phyloP scores from a whole-genome alignment of 2,888 invertebrate genomes.

The Leptinotarsa juncta region DNA sequence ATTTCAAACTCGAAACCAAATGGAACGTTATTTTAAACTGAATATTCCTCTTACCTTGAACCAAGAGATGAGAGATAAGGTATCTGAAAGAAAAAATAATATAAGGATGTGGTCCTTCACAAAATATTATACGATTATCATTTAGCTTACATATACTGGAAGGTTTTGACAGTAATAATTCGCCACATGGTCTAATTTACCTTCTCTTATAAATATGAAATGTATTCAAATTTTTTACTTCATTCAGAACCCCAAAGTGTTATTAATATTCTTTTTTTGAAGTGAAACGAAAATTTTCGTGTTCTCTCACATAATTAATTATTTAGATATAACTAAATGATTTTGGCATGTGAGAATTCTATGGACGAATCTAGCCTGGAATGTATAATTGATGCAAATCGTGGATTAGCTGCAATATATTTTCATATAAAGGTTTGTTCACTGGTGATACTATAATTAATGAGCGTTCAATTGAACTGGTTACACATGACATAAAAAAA shows the following conservation, averaged over 20 bases:
- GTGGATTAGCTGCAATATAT: not conserved
- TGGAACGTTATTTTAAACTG: not conserved
- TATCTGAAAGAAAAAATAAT: not conserved
- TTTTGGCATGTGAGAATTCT: not conserved
- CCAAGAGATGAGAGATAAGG: not conserved
- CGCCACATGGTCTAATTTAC: too few relatives aligned
- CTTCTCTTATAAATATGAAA: too few relatives aligned
- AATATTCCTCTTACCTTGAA: not conserved
- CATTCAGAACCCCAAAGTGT: not conserved
- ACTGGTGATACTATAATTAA: not conserved
- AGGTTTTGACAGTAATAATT: too few relatives aligned
- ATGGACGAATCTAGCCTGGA: not conserved
- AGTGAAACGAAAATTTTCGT: not conserved
- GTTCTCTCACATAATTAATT: not conserved
- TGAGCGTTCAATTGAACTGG: not conserved
- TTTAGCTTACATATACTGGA: not conserved
- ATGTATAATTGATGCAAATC: slow-evolving; percentile 1
- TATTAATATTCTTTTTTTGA: not conserved
- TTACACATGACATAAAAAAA: too few relatives aligned
- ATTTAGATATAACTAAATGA: not conserved
- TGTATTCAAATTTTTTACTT: too few relatives aligned
- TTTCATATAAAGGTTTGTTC: not conserved
- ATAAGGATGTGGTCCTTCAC: not conserved
- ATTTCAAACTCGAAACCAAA: too few relatives aligned
- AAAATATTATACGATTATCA: not conserved